Conservation (phyloP, 2,888 invertebrate species). For the Brenthis ino region DNA sequence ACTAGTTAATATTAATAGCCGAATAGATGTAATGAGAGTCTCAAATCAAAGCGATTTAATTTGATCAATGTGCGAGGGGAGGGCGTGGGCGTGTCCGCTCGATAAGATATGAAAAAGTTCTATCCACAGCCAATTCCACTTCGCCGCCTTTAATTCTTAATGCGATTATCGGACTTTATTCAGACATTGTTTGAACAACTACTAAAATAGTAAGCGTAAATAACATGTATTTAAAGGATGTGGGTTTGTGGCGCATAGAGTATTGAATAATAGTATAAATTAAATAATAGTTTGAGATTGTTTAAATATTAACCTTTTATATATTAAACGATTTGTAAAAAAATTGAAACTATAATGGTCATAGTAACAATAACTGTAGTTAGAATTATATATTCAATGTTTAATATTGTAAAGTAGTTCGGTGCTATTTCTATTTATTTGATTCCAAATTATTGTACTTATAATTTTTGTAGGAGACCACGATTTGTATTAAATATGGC, state of each 20-base stretch:
- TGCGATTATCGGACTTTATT: slow-evolving; percentile 8
- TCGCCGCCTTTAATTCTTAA: slow-evolving; percentile 15
- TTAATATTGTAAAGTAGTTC: too few species aligned
- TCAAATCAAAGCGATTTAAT: slow-evolving; percentile 7
- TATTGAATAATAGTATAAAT: too few species aligned
- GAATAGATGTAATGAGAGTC: neutral
- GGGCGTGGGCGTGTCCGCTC: slow-evolving; percentile 49
- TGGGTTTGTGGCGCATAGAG: too few species aligned
- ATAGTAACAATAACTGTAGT: too few species aligned
- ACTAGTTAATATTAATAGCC: neutral
- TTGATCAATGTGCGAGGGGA: neutral
- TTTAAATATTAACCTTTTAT: too few species aligned
- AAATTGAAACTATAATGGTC: too few species aligned
- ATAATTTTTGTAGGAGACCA: too few species aligned
- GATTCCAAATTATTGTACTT: neutral
- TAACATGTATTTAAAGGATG: neutral
- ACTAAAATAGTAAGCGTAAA: neutral
- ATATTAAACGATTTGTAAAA: too few species aligned
- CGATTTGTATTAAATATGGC: too few species aligned
- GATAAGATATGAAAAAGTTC: slow-evolving; percentile 42
- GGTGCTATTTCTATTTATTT: neutral
- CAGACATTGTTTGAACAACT: neutral
- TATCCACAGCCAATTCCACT: slow-evolving; percentile 33
- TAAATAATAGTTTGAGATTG: too few species aligned
- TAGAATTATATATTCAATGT: too few species aligned